Base-by-base conservation (phyloP, 2,113 vertebrate genomes). In the Myotis brandtii region DNA sequence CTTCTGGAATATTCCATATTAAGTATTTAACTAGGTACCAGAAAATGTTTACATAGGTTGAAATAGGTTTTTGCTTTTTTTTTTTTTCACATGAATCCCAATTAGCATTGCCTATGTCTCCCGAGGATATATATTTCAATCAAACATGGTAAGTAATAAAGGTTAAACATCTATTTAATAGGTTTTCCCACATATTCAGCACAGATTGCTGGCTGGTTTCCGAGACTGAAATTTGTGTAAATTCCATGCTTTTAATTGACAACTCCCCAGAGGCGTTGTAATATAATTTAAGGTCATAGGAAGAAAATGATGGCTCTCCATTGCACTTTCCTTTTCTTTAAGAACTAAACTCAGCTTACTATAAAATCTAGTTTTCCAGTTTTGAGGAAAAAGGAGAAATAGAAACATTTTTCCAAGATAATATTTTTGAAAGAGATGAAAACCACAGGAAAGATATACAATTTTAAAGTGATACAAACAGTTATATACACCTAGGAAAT, bases 121-220 rank as follows among this genome's bases (percentile, higher is more conserved):
- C 59, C 48, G 83, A 86, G 92, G 40, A 94, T 80, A 77, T 50
- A 76, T 46, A 94, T 92, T 92, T 95, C 34, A 80, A 88, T 90
- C 40, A 97, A 97, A 95, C n/a, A 76, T 54, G 27, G 54, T 86
- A 96, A 86, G 79, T 90, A 95, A 95, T 70, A 92, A 96, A 97
- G 92, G 73, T 92, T 95, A 96, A 95, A 91, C 83, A 94, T 70
- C 32, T 59, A 80, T 92, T 96, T 89, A 95, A 93, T 81, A 96
- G 95, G 14, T 70, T 96, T 86, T 92, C 54, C 52, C 46, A 87
- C 56, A 90, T 91, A 95, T 80, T 89, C 27, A 1, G 16, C 94
- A 64, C n/a, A 89, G 70, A 72, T 50, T 93, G 37, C 59, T 96
- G 69, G 83, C 56, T 95, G n/a, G 80, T 83, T 96, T 86, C 77